phyloP scores from a whole-genome alignment of 2,888 invertebrate genomes.

The Chrysolina oricalcia region DNA sequence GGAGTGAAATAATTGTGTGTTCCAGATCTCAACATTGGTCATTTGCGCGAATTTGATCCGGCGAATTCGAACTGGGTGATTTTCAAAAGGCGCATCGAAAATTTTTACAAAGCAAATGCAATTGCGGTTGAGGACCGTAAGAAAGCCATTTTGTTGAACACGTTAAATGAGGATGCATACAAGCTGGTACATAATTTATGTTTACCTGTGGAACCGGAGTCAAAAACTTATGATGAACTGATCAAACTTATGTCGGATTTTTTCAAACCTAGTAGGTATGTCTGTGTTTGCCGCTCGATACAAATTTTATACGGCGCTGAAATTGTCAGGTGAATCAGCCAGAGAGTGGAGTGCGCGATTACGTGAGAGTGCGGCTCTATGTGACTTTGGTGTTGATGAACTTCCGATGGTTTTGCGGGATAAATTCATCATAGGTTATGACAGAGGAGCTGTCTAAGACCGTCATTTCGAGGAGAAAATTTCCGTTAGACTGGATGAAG shows the following conservation, averaged over 20 bases:
- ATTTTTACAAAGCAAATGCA: conserved; percentile 1
- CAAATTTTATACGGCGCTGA: conserved; percentile 35
- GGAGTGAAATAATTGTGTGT: no score
- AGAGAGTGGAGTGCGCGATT: conserved; percentile 28
- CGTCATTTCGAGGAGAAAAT: no score
- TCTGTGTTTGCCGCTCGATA: conserved; percentile 26
- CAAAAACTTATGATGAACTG: conserved; percentile 22
- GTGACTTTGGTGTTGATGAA: no score
- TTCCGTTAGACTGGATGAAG: no score
- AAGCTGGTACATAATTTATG: conserved; percentile 5
- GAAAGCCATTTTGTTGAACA: conserved; percentile 2
- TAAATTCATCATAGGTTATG: no score
- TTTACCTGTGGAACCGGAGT: conserved; percentile 22
- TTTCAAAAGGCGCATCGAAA: conserved; percentile 18
- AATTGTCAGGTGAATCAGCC: conserved; percentile 26
- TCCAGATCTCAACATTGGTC: no score
- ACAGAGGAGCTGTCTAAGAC: no score
- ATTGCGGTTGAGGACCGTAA: background rate
- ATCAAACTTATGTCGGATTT: conserved; percentile 1
- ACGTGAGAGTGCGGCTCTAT: background rate
- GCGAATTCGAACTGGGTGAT: background rate
- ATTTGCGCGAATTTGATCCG: conserved; percentile 16
- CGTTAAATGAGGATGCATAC: conserved; percentile 6
- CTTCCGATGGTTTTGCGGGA: no score
- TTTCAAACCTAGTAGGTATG: conserved; percentile 33